phyloP scores from a whole-genome alignment of 35 echinoderm and acorn worm genomes.

The Heliocidaris erythrogramma region DNA sequence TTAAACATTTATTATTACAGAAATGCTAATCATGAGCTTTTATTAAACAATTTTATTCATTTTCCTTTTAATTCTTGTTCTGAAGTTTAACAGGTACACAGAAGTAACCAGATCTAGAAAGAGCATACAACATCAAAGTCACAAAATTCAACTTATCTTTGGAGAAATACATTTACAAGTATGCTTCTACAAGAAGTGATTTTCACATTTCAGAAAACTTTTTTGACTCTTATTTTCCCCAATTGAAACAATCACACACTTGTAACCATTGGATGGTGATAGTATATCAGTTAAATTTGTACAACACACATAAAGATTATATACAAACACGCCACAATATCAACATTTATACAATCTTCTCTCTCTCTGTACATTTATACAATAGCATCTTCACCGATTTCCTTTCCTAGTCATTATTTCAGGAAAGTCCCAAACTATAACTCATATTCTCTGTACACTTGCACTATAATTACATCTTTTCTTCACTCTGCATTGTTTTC shows the following conservation, averaged over 20 bases:
- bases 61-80: not conserved
- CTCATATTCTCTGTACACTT: not conserved
- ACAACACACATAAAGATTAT: not conserved
- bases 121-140: not conserved
- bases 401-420: not conserved
- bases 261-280: constrained; percentile 6
- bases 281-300: not conserved
- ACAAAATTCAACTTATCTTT: not conserved
- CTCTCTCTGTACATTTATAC: not conserved
- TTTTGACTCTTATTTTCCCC: not conserved
- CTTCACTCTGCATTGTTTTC: not conserved
- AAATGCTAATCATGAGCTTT: not conserved
- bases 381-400: not conserved
- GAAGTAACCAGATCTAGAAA: not conserved
- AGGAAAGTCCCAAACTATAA: not conserved
- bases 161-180: not conserved
- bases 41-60: not conserved
- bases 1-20: not conserved
- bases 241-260: constrained; percentile 6
- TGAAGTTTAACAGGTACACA: too few species aligned
- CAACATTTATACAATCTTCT: not conserved
- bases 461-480: not conserved
- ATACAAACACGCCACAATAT: not conserved
- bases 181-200: not conserved
- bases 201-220: not conserved